Base-by-base conservation (phyloP, 1,140 invertebrate genomes). In the Lasioglossum baleicum region DNA sequence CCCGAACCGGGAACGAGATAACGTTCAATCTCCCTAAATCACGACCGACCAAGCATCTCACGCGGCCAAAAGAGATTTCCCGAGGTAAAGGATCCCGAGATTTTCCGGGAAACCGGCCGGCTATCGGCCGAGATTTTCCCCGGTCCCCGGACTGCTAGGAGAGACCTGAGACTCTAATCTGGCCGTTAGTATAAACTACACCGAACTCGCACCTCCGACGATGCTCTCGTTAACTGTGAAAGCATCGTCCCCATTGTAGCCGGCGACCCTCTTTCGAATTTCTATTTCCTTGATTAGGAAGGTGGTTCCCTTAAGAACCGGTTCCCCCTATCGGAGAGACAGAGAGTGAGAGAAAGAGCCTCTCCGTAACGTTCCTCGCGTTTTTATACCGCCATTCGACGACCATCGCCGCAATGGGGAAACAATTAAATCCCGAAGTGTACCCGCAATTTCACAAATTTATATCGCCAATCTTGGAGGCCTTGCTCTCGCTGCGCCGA, bases 241-340 rank as follows among this genome's bases (percentile, higher is more conserved):
- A 67, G 60, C 76, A 61, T 78, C 76, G 67, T 53, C 48, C 44
- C 15, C 67, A 60, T 78, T 72, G 60, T 56, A 64, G 72, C 56
- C 51, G 56, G 20, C 15, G 63, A 75, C 65, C 77, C 71, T 68
- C 78, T 73, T 75, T 80, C 79, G 74, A 81, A 81, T 76, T 81
- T 76, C 65, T 81, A 81, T 69, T 68, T 51, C 56, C 60, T 11
- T 66, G 80, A 81, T 81, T 81, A 81, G 74, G 73, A 69, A 76
- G 74, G 15, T 42, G 58, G 66, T 66, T 42, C 15, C 26, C 48
- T 20, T 11, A 15, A 2, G 56, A 69, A 65, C 48, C 11, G 31
- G 42, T 44, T 44, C 7, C 17, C 11, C 8, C 44, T 11, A 2
- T 48, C 44, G 2, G 44, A 48, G 44, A 48, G 44, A 48, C 44